Evolutionary conservation across 2,797 vertebrate species (phyloP), one percentile per base, ranked within the genome.

Genomic region (Darevskia mixta): DNA sequence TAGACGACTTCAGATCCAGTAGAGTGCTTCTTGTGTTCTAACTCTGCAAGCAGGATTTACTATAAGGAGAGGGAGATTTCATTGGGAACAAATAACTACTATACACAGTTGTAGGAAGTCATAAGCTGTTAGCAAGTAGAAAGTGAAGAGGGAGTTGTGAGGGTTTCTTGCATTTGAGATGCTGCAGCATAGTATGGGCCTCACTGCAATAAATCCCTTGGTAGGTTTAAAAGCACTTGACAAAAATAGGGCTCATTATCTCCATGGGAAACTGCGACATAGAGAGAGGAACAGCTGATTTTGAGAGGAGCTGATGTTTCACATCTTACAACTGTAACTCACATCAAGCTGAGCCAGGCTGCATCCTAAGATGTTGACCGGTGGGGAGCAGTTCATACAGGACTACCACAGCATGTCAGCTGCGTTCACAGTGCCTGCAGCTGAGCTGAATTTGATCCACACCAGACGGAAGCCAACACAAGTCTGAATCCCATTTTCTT

Each of bases 231-330:
- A 81, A 81, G 90, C 83, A 90, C 84, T 83, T 88, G 45, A 89
- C 87, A 91, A 90, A 92, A 91, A 69, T 38, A 76, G 67, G 87
- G 90, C 79, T 87, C 89, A 85, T 95, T 93, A 45, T 2, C 91
- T 91, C 87, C 87, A n/a, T 79, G 82, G 80, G 89, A 92, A 92
- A 92, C 86, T 88, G 90, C 87, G 87, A 89, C 43, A 92, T 89
- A 85, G 87, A 91, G 45, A 43, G 45, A 43, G 29, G 45, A 87
- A 32, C 69, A 85, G 71, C 71, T 85, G 78, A 81, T 89, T 85
- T 32, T 41, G 32, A 66, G 61, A 5, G 43, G 67, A 85, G 27
- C 38, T 17, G 55, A 81, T 81, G 41, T 67, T 76, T 81, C 88
- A 55, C 17, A 55, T 80, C 69, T 80, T 66, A 8, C 64, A 8